Conservation (phyloP, 2,797 vertebrate species). For the Rousettus madagascariensis region DNA sequence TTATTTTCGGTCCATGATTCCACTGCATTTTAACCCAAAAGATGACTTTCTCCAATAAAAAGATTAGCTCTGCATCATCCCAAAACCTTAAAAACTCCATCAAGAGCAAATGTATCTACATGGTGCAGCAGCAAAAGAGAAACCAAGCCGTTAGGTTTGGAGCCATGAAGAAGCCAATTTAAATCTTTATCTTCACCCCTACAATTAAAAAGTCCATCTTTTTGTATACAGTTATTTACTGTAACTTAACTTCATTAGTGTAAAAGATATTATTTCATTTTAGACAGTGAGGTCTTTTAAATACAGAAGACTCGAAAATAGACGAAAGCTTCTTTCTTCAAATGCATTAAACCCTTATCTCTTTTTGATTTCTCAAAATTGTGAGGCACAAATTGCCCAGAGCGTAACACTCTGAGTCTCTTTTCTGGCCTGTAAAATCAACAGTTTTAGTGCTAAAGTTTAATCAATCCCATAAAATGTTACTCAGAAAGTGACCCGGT, state of each 20-base stretch:
- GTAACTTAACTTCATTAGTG: conserved; percentile 74
- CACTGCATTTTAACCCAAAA: neutral
- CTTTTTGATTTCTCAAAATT: conserved; percentile 80
- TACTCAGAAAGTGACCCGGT: conserved; percentile 86
- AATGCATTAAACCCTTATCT: conserved; percentile 75
- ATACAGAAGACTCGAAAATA: conserved; percentile 56
- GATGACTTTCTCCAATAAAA: conserved; percentile 28
- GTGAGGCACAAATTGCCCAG: conserved; percentile 80
- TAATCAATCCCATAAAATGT: conserved; percentile 89
- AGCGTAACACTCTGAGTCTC: conserved; percentile 81
- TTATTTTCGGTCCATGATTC: neutral
- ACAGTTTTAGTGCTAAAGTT: conserved; percentile 88
- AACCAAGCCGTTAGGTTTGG: neutral
- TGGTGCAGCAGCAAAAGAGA: conserved; percentile 40
- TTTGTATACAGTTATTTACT: conserved; percentile 75
- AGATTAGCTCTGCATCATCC: conserved; percentile 15
- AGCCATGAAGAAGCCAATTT: conserved; percentile 46
- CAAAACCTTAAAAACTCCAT: conserved; percentile 53
- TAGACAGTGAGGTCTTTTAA: conserved; percentile 69
- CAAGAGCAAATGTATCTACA: conserved; percentile 61
- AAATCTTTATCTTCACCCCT: conserved; percentile 47
- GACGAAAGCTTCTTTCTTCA: conserved; percentile 68
- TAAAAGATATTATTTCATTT: conserved; percentile 72
- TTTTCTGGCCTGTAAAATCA: conserved; percentile 85
- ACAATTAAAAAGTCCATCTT: conserved; percentile 42